Base-by-base conservation (phyloP, 2,888 invertebrate genomes). In the Aphodius granarius region DNA sequence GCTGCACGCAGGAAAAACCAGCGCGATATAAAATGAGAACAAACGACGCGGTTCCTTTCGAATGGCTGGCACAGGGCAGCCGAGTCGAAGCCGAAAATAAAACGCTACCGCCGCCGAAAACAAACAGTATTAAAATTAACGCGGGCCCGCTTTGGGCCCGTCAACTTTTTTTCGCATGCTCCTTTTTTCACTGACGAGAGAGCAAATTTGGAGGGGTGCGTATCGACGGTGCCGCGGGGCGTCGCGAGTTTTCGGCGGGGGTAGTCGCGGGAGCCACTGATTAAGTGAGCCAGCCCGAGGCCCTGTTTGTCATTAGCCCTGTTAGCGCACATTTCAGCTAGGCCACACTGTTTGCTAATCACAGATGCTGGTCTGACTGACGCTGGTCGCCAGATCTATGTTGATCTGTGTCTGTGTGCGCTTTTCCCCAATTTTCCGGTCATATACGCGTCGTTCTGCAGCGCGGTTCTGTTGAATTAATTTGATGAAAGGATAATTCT, bases 221-320 rank as follows among this genome's bases (percentile, higher is more conserved):
- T 82, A 83, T 81, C 82, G 80, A 82, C 81, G 83, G 82, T 82
- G 82, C 82, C 75, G 82, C 21, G 78, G 75, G 82, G 83, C 76
- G 20, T 73, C 78, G 76, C 78, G 76, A 43, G 43, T 21, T 20
- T 21, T 68, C 68, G 20, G n/a, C 9, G 21, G 68, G 68, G 20
- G 68, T 68, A 68, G n/a, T 18, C 73, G 76, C 74, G 76, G 43
- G 73, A 72, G 79, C 75, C 80, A 83, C 84, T 86, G 86, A 86
- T 86, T 86, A 86, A 85, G 85, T 84, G 83, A 83, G 82, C 83
- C 81, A 81, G 83, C 84, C 85, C 83, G 76, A 78, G 84, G 86
- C 85, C 74, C 80, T 86, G 83, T 86, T 86, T 86, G 85, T 86
- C 86, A 86, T 86, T 86, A 86, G 84, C 83, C 83, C 83, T 83